phyloP scores from a whole-genome alignment of 2,888 invertebrate genomes.

The Hoplodrina ambigua region DNA sequence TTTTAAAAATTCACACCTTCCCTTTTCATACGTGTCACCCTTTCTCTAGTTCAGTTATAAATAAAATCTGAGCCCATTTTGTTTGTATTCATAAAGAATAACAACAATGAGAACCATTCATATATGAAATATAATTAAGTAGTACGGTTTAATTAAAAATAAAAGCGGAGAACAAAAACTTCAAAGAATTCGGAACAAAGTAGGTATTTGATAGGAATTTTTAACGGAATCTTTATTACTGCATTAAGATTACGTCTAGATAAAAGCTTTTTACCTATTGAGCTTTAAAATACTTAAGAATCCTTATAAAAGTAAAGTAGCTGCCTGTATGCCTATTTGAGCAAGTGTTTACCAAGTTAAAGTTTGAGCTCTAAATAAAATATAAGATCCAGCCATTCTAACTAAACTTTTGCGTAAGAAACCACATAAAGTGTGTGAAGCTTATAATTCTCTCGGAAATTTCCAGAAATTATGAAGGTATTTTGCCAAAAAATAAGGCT shows the following conservation, averaged over 20 bases:
- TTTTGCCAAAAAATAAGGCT: background rate
- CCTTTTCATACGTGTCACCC: constrained; percentile 61
- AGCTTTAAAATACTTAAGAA: background rate
- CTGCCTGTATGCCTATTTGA: background rate
- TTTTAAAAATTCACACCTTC: constrained; percentile 66
- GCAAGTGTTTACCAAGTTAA: background rate
- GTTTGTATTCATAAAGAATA: constrained; percentile 36
- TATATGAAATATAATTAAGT: constrained; percentile 8
- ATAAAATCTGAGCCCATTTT: constrained; percentile 63
- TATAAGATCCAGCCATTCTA: background rate
- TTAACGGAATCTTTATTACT: constrained; percentile 41
- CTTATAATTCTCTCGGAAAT: constrained; percentile 6
- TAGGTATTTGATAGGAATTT: constrained; percentile 45
- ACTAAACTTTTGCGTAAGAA: constrained; percentile 8
- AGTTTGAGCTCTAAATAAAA: constrained; percentile 1
- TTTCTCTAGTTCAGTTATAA: constrained; percentile 58
- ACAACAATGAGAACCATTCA: constrained; percentile 38
- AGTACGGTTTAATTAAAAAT: constrained; percentile 43
- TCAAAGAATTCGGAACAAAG: constrained; percentile 25
- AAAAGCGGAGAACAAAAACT: constrained; percentile 1
- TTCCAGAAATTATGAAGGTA: constrained; percentile 1
- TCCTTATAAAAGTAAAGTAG: background rate
- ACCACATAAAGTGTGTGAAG: constrained; percentile 2
- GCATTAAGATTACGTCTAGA: constrained; percentile 26
- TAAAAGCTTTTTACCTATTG: background rate